These are phyloP conservation scores for Mycetomoellerius zeteki DNA, from an alignment of 1,140 invertebrate genomes.

Conservation along the genomic window DNA sequence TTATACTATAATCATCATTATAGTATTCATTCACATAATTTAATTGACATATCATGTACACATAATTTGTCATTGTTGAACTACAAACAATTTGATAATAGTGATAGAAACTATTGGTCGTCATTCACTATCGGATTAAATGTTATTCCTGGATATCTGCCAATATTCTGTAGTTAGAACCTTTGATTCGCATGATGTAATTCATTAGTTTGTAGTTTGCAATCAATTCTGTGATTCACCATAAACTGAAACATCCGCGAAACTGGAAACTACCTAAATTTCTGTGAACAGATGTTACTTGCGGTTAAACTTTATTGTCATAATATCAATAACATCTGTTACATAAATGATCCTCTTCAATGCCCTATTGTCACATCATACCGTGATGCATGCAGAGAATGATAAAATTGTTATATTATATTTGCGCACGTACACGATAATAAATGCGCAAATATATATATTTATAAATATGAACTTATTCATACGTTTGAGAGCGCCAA, in stretches of 20 bases:
- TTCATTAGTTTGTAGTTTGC: constrained; percentile 22
- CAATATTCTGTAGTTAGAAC: not conserved
- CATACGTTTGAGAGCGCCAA: no score
- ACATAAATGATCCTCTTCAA: constrained; percentile 30
- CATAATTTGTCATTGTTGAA: not conserved
- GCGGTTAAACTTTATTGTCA: constrained; percentile 47
- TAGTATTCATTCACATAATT: no score
- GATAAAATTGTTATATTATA: constrained; percentile 6
- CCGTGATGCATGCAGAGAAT: not conserved
- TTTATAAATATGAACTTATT: not conserved
- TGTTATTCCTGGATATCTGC: constrained; percentile 10
- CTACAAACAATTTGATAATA: not conserved
- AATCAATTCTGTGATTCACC: constrained; percentile 30
- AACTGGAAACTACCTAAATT: constrained; percentile 20
- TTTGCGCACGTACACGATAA: not conserved
- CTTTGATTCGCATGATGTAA: constrained; percentile 36
- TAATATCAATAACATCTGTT: constrained; percentile 52
- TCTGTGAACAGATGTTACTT: constrained; percentile 55
- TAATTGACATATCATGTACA: not conserved
- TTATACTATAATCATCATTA: not conserved
- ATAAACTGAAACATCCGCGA: constrained; percentile 8
- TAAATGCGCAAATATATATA: constrained; percentile 2
- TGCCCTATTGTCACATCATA: not conserved
- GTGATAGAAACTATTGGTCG: not conserved
- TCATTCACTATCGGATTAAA: constrained; percentile 35